These are phyloP conservation scores for Melanostigma gelatinosum DNA, from an alignment of 2,113 vertebrate species.

Conservation along the genomic window DNA sequence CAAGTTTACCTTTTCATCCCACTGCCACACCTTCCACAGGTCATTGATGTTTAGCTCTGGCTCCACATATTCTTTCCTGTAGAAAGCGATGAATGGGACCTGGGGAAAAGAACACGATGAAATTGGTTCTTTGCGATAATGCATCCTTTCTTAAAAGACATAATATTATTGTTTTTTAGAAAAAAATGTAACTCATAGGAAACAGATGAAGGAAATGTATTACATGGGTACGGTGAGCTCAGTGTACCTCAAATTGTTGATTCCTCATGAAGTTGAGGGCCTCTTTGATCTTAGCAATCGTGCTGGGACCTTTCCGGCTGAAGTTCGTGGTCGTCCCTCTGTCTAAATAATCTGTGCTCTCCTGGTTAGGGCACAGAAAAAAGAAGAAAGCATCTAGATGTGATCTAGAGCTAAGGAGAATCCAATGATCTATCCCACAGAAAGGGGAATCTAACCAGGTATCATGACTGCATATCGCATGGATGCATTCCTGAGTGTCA, in stretches of 20 bases:
- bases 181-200: neutral
- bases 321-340: slow-evolving; percentile 93
- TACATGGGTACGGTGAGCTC: neutral
- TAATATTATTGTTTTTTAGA: neutral
- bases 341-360: slow-evolving; percentile 94
- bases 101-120: slow-evolving; percentile 53
- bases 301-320: slow-evolving; percentile 95
- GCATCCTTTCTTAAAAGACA: neutral
- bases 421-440: neutral
- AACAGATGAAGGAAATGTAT: neutral
- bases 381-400: neutral
- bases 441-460: neutral
- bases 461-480: neutral
- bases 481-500: neutral
- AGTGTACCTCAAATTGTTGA: slow-evolving; percentile 95
- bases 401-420: neutral
- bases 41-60: slow-evolving; percentile 98
- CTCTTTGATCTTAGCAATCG: slow-evolving; percentile 98
- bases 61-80: slow-evolving; percentile 98
- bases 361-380: slow-evolving; percentile 78
- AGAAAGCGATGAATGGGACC: slow-evolving; percentile 99
- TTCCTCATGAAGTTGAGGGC: slow-evolving; percentile 99
- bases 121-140: neutral
- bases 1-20: slow-evolving; percentile 95
- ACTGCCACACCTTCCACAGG: slow-evolving; percentile 98